Evolutionary conservation across 2,113 vertebrate genomes (phyloP).

Genomic region (Calonectris borealis): DNA sequence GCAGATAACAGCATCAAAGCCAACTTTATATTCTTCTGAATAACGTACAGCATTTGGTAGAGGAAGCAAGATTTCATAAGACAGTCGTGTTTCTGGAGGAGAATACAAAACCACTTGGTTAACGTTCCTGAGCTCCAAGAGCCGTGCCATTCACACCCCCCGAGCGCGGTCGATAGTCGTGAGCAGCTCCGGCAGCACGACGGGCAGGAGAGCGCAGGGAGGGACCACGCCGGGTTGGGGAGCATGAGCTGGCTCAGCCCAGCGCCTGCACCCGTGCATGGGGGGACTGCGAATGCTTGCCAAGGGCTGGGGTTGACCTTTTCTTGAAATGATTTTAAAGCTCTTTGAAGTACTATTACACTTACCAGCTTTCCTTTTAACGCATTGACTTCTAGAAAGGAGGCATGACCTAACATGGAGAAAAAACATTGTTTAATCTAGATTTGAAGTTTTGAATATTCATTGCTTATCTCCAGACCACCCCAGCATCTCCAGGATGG

Average conservation of each 20-base stretch:
- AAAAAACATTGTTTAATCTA: not conserved
- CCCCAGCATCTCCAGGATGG: not conserved
- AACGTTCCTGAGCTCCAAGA: not conserved
- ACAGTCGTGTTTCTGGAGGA: not conserved
- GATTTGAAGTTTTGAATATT: not conserved
- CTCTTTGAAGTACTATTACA: not conserved
- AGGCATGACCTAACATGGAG: not conserved
- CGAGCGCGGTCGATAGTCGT: fast-evolving
- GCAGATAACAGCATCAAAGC: not conserved
- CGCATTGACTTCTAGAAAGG: not conserved
- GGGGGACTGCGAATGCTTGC: not conserved
- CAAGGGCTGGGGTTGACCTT: not conserved
- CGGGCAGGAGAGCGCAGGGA: not conserved
- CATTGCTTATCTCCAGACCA: not conserved
- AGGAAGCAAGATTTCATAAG: not conserved
- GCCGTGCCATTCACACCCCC: fast-evolving
- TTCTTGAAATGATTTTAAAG: not conserved
- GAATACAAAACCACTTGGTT: not conserved
- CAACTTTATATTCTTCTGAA: not conserved
- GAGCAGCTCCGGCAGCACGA: not conserved
- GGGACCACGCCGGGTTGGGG: not conserved
- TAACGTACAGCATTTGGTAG: fast-evolving
- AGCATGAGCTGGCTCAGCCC: not conserved
- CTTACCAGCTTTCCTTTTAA: not conserved
- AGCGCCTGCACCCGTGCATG: fast-evolving